Evolutionary conservation across 2,888 invertebrate genomes (phyloP).

Genomic region (Latheticus oryzae): DNA sequence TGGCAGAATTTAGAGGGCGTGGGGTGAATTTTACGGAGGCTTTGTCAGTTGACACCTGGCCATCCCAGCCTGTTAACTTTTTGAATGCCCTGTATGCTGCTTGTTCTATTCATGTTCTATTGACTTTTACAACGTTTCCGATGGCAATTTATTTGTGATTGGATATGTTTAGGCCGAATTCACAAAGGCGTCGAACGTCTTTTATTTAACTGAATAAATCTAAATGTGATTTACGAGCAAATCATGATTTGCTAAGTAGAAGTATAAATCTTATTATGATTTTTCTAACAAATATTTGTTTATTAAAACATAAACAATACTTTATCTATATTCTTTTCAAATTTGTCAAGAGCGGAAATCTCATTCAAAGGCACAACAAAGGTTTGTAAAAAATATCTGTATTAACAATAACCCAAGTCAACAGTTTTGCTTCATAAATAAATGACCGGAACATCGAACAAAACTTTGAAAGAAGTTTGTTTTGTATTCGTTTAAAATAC

Average conservation of each 20-base stretch:
- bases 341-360: no score
- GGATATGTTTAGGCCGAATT: constrained; percentile 37
- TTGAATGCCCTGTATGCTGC: constrained; percentile 46
- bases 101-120: constrained; percentile 50
- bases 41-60: constrained; percentile 65
- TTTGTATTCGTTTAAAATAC: constrained; percentile 28
- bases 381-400: constrained; percentile 29
- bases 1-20: constrained; percentile 39
- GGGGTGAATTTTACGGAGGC: constrained; percentile 54
- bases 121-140: constrained; percentile 57
- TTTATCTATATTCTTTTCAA: no score
- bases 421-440: constrained; percentile 30
- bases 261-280: background rate
- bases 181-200: background rate
- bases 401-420: constrained; percentile 17
- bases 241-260: constrained; percentile 4
- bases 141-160: constrained; percentile 55
- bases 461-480: constrained; percentile 36
- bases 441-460: constrained; percentile 45
- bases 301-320: no score
- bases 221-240: constrained; percentile 13
- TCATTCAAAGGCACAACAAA: no score
- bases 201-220: no score
- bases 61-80: constrained; percentile 63
- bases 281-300: no score